These are phyloP conservation scores for Sinohyriopsis cumingii DNA, from an alignment of 2,888 invertebrate genomes.

Conservation along the genomic window DNA sequence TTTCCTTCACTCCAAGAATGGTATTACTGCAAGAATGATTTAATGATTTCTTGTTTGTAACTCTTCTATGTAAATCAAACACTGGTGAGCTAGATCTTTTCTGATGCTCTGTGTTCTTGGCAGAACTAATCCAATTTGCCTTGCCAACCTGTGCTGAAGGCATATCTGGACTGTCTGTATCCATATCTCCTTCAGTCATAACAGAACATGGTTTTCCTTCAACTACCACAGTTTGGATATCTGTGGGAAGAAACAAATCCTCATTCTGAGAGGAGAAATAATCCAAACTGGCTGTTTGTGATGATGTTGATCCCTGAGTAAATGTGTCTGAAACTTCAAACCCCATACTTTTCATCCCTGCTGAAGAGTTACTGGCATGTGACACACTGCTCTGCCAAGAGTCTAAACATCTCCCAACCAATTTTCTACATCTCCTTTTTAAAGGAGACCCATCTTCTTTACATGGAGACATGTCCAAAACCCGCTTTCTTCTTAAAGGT, in stretches of 20 bases:
- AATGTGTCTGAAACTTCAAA: conserved; percentile 38
- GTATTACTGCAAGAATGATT: too few relatives aligned
- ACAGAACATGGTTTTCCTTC: neutral
- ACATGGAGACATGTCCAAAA: too few relatives aligned
- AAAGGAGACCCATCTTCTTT: too few relatives aligned
- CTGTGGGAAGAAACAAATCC: conserved; percentile 43
- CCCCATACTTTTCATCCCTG: conserved; percentile 39
- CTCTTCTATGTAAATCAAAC: conserved; percentile 1
- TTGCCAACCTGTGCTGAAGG: neutral
- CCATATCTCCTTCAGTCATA: conserved; percentile 3
- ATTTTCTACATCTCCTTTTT: too few relatives aligned
- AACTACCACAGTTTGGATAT: neutral
- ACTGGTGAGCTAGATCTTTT: conserved; percentile 1
- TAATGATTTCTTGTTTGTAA: too few relatives aligned
- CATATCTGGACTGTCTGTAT: neutral
- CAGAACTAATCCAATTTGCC: conserved; percentile 8
- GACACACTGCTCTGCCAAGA: neutral
- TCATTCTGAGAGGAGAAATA: conserved; percentile 48
- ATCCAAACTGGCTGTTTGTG: conserved; percentile 27
- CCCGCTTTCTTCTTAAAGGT: too few relatives aligned
- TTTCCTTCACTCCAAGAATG: too few relatives aligned
- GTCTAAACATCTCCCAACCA: too few relatives aligned
- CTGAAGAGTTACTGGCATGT: neutral
- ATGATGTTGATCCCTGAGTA: conserved; percentile 29
- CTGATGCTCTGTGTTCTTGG: neutral